Conservation (phyloP, 2,888 invertebrate species). For the Drosophila prolongata region DNA sequence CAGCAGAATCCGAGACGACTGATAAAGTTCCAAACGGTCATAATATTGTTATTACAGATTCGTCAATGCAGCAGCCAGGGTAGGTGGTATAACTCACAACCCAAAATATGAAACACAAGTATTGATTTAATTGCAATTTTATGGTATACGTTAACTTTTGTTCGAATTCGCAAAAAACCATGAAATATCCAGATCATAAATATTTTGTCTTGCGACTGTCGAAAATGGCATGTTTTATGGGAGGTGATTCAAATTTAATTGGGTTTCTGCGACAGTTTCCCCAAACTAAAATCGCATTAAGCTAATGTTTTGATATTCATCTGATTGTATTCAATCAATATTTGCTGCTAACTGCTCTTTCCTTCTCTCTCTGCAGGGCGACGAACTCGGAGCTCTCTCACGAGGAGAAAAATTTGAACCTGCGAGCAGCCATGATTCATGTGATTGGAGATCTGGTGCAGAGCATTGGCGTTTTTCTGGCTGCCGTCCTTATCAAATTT, state of each 20-base stretch:
- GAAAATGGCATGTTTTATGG: not conserved
- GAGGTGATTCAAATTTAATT: too few relatives aligned
- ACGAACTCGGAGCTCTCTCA: not conserved
- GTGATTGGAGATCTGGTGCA: constrained; percentile 95
- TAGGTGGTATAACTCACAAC: not conserved
- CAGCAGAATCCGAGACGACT: constrained; percentile 10
- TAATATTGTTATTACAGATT: constrained; percentile 57
- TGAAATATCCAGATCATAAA: too few relatives aligned
- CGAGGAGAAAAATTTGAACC: constrained; percentile 87
- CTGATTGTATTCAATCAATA: not conserved
- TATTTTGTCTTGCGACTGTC: not conserved
- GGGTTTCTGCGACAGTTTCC: too few relatives aligned
- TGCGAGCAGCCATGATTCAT: constrained; percentile 94
- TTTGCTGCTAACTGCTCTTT: not conserved
- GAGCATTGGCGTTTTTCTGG: constrained; percentile 93
- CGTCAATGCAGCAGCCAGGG: constrained; percentile 50
- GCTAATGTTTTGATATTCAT: not conserved
- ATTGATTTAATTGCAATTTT: not conserved
- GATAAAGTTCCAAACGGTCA: constrained; percentile 40
- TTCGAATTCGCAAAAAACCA: not conserved
- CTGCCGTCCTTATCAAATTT: constrained; percentile 92
- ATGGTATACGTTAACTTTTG: too few relatives aligned
- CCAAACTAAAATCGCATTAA: not conserved
- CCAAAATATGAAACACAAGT: not conserved
- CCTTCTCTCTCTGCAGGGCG: not conserved